These are phyloP conservation scores for Odobenus rosmarus DNA, from an alignment of 2,113 vertebrate genomes.

Conservation along the genomic window DNA sequence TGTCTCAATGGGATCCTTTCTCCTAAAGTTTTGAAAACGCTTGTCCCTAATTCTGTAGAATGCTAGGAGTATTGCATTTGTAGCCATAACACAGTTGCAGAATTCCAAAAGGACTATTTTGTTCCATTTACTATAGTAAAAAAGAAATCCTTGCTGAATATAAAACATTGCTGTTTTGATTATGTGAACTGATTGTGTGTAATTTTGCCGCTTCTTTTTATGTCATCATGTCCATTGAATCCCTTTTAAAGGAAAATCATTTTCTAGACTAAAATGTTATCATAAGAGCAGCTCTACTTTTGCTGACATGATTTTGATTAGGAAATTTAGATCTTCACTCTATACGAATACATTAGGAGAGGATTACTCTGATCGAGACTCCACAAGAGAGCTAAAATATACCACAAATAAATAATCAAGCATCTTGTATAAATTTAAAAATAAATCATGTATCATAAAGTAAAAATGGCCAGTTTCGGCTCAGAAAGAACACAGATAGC, in stretches of 20 bases:
- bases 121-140: slow-evolving; percentile 87
- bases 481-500: slow-evolving; percentile 80
- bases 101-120: slow-evolving; percentile 88
- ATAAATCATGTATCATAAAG: slow-evolving; percentile 85
- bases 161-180: slow-evolving; percentile 91
- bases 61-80: slow-evolving; percentile 82
- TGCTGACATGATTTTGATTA: slow-evolving; percentile 91
- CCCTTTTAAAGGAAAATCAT: slow-evolving; percentile 90
- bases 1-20: slow-evolving; percentile 57
- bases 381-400: slow-evolving; percentile 87
- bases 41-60: slow-evolving; percentile 82
- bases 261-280: slow-evolving; percentile 90
- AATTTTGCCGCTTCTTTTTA: slow-evolving; percentile 90
- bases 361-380: slow-evolving; percentile 86
- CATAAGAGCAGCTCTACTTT: slow-evolving; percentile 88
- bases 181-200: slow-evolving; percentile 90
- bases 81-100: slow-evolving; percentile 84
- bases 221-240: slow-evolving; percentile 91
- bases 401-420: slow-evolving; percentile 91
- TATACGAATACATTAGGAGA: slow-evolving; percentile 89
- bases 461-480: slow-evolving; percentile 84
- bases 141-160: slow-evolving; percentile 88
- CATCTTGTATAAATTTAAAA: slow-evolving; percentile 88
- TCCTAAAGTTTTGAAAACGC: slow-evolving; percentile 74
- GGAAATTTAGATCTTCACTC: slow-evolving; percentile 88